Percentiles rank a stretch among this genome's conserved stretches.
These are phyloP conservation scores for Umimayanthus chanpuru DNA, from an alignment of 92 coral and sea anemone genomes.

Conservation along the genomic window DNA sequence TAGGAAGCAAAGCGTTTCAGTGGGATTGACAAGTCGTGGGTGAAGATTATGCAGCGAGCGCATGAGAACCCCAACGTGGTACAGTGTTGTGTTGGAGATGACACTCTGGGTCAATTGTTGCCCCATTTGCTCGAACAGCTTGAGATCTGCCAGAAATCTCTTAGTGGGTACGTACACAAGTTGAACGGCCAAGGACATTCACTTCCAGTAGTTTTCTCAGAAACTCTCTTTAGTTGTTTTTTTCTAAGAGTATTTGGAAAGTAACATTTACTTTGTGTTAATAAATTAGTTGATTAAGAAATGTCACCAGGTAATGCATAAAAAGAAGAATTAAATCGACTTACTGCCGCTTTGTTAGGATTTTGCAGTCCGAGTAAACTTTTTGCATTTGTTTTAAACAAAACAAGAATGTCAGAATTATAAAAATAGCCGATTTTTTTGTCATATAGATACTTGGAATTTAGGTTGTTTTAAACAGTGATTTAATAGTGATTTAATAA, in stretches of 20 bases:
- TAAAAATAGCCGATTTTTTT: background rate
- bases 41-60: slow-evolving; percentile 96
- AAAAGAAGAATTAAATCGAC: background rate
- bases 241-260: background rate
- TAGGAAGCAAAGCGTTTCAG: slow-evolving; percentile 94
- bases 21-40: slow-evolving; percentile 99
- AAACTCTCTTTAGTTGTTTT: too few species aligned
- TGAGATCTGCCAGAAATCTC: slow-evolving; percentile 98
- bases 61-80: slow-evolving; percentile 97
- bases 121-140: slow-evolving; percentile 96
- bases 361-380: too few species aligned
- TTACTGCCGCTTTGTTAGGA: background rate
- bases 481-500: too few species aligned
- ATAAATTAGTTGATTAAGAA: too few species aligned
- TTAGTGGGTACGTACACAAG: slow-evolving; percentile 85
- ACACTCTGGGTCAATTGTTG: slow-evolving; percentile 89
- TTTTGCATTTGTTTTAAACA: background rate
- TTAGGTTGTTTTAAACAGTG: background rate
- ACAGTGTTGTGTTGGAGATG: slow-evolving; percentile 99
- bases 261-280: background rate
- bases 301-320: background rate
- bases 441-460: background rate
- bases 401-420: background rate
- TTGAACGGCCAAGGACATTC: background rate
- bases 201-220: too few species aligned